Conservation (phyloP, 2,113 vertebrate species). For the Amphiprion percula region DNA sequence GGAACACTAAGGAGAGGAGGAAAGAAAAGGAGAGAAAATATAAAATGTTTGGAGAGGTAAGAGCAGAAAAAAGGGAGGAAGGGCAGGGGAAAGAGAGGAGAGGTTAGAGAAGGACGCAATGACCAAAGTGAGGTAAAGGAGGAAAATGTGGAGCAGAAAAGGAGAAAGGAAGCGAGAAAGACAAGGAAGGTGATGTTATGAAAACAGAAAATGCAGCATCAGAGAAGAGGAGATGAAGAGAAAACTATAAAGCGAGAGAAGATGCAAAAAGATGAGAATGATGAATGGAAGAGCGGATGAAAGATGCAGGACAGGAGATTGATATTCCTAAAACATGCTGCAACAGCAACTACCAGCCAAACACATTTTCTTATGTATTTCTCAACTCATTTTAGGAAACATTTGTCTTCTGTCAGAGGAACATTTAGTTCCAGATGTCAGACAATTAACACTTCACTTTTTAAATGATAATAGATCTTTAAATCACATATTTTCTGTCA, state of each 20-base stretch:
- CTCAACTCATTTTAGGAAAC: not conserved
- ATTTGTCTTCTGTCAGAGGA: not conserved
- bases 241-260: not conserved
- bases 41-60: conserved; percentile 34
- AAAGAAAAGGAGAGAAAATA: not conserved
- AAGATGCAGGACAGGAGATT: not conserved
- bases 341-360: not conserved
- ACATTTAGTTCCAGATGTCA: not conserved
- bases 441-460: not conserved
- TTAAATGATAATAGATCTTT: not conserved
- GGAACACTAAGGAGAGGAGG: not conserved
- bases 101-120: not conserved
- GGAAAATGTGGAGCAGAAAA: not conserved
- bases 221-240: not conserved
- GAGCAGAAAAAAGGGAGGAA: not conserved
- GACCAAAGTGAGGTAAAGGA: not conserved
- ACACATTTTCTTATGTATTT: not conserved
- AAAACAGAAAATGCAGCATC: not conserved
- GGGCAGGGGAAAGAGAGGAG: conserved; percentile 4
- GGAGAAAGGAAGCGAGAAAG: not conserved
- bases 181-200: not conserved
- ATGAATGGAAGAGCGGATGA: conserved; percentile 8
- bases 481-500: too few species aligned
- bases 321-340: conserved; percentile 4
- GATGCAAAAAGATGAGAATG: not conserved